A percentile compares a stretch with the other conserved stretches of the same genome.
phyloP scores from a whole-genome alignment of 2,888 invertebrate genomes.

The Silvanus unidentatus region DNA sequence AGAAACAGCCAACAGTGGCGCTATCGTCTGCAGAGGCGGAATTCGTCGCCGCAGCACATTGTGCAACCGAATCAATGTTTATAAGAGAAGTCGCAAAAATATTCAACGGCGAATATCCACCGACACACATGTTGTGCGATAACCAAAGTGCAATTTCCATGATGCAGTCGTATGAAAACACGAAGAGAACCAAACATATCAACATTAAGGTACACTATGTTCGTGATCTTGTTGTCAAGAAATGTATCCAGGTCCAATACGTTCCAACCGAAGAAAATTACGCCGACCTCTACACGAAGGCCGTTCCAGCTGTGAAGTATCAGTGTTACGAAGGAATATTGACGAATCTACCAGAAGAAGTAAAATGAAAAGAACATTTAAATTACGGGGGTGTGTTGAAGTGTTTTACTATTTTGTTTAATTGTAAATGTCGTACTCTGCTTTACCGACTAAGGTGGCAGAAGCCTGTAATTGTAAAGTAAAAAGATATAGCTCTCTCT shows the following conservation, averaged over 20 bases:
- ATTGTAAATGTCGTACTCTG: no score
- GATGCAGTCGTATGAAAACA: slow-evolving; percentile 2
- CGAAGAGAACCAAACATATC: slow-evolving; percentile 6
- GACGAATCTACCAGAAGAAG: no score
- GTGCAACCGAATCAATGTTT: slow-evolving; percentile 9
- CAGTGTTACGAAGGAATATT: no score
- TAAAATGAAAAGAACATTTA: no score
- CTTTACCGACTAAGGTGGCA: no score
- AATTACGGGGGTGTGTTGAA: no score
- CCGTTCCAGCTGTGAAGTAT: background rate
- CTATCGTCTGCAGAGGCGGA: slow-evolving; percentile 17
- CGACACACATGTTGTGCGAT: no score
- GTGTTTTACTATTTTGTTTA: no score
- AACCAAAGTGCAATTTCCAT: background rate
- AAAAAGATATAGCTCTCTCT: no score
- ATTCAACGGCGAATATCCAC: no score
- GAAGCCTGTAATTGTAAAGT: no score
- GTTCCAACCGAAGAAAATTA: background rate
- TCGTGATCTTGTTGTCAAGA: slow-evolving; percentile 3
- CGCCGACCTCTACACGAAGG: background rate
- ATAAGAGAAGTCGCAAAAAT: slow-evolving; percentile 8
- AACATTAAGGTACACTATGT: slow-evolving; percentile 7
- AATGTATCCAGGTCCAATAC: background rate
- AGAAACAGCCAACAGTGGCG: slow-evolving; percentile 15
- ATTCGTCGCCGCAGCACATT: slow-evolving; percentile 10